Percentiles rank a stretch among this genome's conserved stretches.
Evolutionary conservation across 2,797 vertebrate genomes (phyloP).

Genomic region (Otolemur crassicaudatus): DNA sequence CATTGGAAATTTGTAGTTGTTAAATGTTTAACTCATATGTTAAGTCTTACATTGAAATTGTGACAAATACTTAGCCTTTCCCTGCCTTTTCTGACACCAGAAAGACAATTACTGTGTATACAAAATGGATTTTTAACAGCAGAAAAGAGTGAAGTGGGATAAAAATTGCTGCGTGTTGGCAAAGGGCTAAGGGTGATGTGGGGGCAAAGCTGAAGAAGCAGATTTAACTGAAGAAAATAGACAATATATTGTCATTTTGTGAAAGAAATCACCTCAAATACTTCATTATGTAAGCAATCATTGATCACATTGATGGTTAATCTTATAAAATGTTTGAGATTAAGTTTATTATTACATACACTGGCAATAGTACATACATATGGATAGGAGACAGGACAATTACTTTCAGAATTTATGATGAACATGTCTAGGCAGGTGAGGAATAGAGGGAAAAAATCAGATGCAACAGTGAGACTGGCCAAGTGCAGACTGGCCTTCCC

Average conservation of each 20-base stretch:
- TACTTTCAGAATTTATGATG: not conserved
- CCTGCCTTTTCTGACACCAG: not conserved
- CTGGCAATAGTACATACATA: not conserved
- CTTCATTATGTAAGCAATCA: not conserved
- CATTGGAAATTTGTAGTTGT: not conserved
- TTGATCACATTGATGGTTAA: not conserved
- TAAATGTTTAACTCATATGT: not conserved
- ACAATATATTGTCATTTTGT: not conserved
- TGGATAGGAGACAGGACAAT: not conserved
- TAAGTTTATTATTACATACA: not conserved
- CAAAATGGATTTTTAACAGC: not conserved
- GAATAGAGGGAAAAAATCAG: not conserved
- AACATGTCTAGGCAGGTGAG: slow-evolving; percentile 21
- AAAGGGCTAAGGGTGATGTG: too few relatives aligned
- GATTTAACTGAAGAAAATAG: not conserved
- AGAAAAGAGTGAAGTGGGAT: not conserved
- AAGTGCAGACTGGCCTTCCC: too few relatives aligned
- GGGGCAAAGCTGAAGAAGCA: not conserved
- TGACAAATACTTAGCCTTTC: not conserved
- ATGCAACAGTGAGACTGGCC: not conserved
- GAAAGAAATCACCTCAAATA: not conserved
- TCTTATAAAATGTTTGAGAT: not conserved
- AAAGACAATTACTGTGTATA: not conserved
- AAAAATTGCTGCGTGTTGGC: not conserved
- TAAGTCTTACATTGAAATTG: not conserved